Percentiles rank a stretch among this genome's conserved stretches.
Conservation (phyloP, 1,140 invertebrate genomes). For the Drosophila grimshawi region DNA sequence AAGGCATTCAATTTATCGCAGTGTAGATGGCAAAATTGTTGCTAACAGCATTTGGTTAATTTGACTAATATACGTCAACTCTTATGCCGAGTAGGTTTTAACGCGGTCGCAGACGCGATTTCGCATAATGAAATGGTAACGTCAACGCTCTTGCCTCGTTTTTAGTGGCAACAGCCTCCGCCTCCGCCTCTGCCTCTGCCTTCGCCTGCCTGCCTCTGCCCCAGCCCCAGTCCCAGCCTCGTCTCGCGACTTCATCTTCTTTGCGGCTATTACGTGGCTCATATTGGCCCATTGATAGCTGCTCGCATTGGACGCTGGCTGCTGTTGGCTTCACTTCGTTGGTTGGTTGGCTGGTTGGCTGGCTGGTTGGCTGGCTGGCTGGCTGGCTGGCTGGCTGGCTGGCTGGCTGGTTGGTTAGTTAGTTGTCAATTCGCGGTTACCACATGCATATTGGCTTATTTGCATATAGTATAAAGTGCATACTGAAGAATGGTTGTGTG, state of each 20-base stretch:
- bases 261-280: slow-evolving; percentile 27
- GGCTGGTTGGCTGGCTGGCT: slow-evolving; percentile 11
- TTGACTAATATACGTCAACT: slow-evolving; percentile 28
- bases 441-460: slow-evolving; percentile 24
- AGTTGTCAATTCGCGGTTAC: slow-evolving; percentile 54
- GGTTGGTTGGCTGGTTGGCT: neutral
- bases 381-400: slow-evolving; percentile 18
- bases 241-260: slow-evolving; percentile 14
- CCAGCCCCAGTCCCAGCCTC: neutral
- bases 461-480: neutral
- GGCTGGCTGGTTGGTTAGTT: slow-evolving; percentile 53
- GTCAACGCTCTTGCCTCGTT: slow-evolving; percentile 17
- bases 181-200: neutral
- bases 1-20: neutral
- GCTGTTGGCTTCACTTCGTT: slow-evolving; percentile 8
- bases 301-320: slow-evolving; percentile 43
- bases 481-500: neutral
- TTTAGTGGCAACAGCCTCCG: slow-evolving; percentile 19
- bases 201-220: too few relatives aligned
- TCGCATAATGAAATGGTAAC: slow-evolving; percentile 57
- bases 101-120: slow-evolving; percentile 10
- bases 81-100: slow-evolving; percentile 2
- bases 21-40: slow-evolving; percentile 62
- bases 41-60: slow-evolving; percentile 55
- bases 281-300: slow-evolving; percentile 35